Base-by-base conservation (phyloP, 1,140 invertebrate genomes). In the Nomia melanderi region DNA sequence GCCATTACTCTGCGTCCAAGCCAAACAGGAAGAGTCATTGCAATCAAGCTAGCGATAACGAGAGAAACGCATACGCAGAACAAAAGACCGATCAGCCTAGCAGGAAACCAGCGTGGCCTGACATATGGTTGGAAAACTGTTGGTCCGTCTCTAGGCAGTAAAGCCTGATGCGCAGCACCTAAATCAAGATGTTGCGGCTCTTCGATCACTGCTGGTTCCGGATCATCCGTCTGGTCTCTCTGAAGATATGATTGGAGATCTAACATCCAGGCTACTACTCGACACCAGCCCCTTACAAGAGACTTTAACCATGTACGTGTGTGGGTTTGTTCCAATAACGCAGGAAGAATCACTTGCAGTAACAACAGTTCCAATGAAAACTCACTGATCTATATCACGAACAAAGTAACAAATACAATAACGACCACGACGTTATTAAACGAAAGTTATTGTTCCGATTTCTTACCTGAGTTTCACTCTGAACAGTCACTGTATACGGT, bases 271-370 rank as follows among this genome's bases (percentile, higher is more conserved):
- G 98, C 96, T 0, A 98, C 96, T 3, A 94, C 94, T 8, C 94
- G 92, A 89, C 98, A 99, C 99, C 99, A 99, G 44, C 95, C 94
- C 7, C 96, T 94, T 0, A 99, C 94, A 1, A 98, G 89, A 14
- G 95, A 94, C 91, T 99, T 99, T 20, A 99, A 90, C 97, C 98
- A 99, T 1, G 96, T 96, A 11, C 98, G 93, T 0, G 98, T 98
- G 87, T 99, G 98, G 0, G 97, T 97, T 91, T 99, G 98, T 89
- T 99, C 98, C 50, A 99, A 92, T 57, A 99, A 93, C 0, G 98
- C 98, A 8, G 98, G 98, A 54, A 99, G 93, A 33, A 99, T 97
- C 25, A 99, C 98, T 93, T 99, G 98, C n/a, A 99, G 92, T 7
- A 99, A 91, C 7, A 99, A 91, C 33, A 99, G 91, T 89, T 99